A percentile compares a stretch with the other conserved stretches of the same genome.
Conservation (phyloP, 2,797 vertebrate genomes). For the Caiman crocodilus region DNA sequence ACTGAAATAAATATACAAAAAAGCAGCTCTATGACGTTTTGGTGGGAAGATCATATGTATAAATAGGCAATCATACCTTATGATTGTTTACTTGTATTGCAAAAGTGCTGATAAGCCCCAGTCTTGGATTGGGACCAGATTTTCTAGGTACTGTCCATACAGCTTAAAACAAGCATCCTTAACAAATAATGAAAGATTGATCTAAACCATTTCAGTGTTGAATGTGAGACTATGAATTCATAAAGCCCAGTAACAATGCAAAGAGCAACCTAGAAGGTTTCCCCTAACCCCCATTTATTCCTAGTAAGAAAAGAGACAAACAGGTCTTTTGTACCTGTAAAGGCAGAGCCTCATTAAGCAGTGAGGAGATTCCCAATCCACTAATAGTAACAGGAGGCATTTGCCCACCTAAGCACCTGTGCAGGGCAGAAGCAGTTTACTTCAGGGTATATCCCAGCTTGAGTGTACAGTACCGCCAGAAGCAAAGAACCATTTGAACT, state of each 20-base stretch:
- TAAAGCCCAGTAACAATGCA: constrained; percentile 38
- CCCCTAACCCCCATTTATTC: background rate
- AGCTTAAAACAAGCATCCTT: background rate
- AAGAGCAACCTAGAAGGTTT: constrained; percentile 12
- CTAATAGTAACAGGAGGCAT: background rate
- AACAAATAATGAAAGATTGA: background rate
- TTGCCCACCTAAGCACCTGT: background rate
- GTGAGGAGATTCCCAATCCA: constrained; percentile 24
- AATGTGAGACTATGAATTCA: background rate
- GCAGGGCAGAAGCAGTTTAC: background rate
- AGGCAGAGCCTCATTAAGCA: background rate
- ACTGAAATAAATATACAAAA: background rate
- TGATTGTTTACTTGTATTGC: background rate
- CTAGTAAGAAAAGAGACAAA: constrained; percentile 46
- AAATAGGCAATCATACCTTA: background rate
- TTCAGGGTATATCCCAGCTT: background rate
- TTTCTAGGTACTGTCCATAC: background rate
- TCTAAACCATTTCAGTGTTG: constrained; percentile 1
- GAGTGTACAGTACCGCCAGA: background rate
- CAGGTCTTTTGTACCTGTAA: constrained; percentile 20
- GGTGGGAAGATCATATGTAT: background rate
- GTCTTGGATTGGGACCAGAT: background rate
- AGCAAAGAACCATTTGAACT: background rate
- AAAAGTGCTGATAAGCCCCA: background rate
- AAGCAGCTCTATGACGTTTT: background rate